Evolutionary conservation across 2,797 vertebrate species (phyloP).

Genomic region (Meda fulgida): DNA sequence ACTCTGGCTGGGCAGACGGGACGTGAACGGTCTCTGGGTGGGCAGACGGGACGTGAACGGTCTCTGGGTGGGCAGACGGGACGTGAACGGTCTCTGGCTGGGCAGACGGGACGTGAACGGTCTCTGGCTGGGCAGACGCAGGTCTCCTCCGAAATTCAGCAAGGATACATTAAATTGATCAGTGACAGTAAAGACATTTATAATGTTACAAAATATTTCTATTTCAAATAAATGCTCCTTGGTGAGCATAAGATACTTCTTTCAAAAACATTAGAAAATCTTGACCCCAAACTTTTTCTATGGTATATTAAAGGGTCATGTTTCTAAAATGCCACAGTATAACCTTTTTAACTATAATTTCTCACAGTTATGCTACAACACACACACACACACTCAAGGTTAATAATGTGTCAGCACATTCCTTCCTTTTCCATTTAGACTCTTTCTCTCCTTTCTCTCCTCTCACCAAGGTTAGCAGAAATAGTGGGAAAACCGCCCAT

Average conservation of each 20-base stretch:
- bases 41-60: too few species aligned
- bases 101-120: too few species aligned
- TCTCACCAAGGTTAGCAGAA: slow-evolving; percentile 30
- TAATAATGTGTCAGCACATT: slow-evolving; percentile 38
- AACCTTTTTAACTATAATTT: slow-evolving; percentile 22
- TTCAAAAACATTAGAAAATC: neutral
- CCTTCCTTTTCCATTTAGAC: slow-evolving; percentile 17
- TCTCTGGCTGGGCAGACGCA: too few species aligned
- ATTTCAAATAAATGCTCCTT: neutral
- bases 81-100: too few species aligned
- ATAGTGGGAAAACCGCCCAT: slow-evolving; percentile 1
- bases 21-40: too few species aligned
- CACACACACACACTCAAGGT: neutral
- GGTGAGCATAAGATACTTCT: neutral
- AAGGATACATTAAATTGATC: neutral
- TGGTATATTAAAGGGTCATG: neutral
- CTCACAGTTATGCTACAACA: slow-evolving; percentile 6
- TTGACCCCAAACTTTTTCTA: neutral
- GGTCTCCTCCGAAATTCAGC: neutral
- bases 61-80: too few species aligned
- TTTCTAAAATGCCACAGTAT: neutral
- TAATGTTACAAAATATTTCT: neutral
- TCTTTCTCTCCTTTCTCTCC: slow-evolving; percentile 36
- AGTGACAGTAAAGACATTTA: neutral
- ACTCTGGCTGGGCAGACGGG: too few species aligned